These are phyloP conservation scores for Luperina testacea DNA, from an alignment of 2,888 invertebrate species.

Conservation along the genomic window DNA sequence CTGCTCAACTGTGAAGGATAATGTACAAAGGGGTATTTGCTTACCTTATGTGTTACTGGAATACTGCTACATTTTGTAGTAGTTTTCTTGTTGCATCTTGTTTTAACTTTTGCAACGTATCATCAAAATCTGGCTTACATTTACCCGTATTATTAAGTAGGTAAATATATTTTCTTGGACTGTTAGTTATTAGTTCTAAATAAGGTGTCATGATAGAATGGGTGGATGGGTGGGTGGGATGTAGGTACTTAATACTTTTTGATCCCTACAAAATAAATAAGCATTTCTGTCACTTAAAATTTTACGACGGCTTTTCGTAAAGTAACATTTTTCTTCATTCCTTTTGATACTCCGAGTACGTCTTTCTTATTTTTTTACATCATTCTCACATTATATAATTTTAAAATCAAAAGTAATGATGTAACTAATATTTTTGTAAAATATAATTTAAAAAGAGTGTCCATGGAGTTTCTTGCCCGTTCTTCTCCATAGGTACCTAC, in stretches of 20 bases:
- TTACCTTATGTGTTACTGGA: slow-evolving; percentile 13
- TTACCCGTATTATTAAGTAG: background rate
- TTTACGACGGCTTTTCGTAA: background rate
- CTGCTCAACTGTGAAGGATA: slow-evolving; percentile 13
- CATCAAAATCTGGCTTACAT: background rate
- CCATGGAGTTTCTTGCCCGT: no score
- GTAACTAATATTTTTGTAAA: no score
- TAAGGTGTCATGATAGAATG: background rate
- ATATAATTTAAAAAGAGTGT: no score
- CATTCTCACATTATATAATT: no score
- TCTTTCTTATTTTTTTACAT: no score
- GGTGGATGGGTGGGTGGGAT: background rate
- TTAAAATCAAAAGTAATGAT: no score
- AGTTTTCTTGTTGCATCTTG: slow-evolving; percentile 7
- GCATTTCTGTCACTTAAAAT: no score
- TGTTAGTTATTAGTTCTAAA: background rate
- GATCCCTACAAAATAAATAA: background rate
- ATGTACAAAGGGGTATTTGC: slow-evolving; percentile 33
- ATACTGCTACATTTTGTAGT: slow-evolving; percentile 5
- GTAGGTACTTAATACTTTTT: background rate
- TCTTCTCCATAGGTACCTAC: no score
- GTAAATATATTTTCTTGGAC: no score
- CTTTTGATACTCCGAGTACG: no score
- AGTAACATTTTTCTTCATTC: background rate
- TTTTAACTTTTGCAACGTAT: background rate